These are phyloP conservation scores for Babylonia areolata DNA, from an alignment of 1,140 invertebrate species.

Conservation along the genomic window DNA sequence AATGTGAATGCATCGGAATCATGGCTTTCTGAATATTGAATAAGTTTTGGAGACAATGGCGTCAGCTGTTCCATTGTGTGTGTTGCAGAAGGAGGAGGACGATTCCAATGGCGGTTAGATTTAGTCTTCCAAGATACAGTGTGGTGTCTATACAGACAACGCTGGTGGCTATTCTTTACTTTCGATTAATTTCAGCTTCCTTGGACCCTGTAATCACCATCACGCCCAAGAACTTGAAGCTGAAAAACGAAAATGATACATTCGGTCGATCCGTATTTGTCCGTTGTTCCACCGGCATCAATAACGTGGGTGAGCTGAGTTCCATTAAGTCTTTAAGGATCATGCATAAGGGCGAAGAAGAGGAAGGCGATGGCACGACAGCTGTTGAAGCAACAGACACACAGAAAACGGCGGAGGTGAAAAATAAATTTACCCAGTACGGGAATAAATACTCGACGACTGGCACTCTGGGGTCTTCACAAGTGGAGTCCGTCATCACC, in stretches of 20 bases:
- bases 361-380: background rate
- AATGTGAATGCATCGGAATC: too few relatives aligned
- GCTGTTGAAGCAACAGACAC: background rate
- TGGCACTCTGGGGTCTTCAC: background rate
- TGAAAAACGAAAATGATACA: background rate
- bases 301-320: background rate
- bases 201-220: background rate
- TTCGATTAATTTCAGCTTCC: background rate
- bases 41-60: too few relatives aligned
- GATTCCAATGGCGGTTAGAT: background rate
- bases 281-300: background rate
- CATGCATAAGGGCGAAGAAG: background rate
- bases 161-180: background rate
- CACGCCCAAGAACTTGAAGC: background rate
- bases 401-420: background rate
- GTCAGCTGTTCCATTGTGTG: too few relatives aligned
- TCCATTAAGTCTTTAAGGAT: background rate
- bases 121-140: background rate
- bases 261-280: too few relatives aligned
- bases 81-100: too few relatives aligned
- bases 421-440: background rate
- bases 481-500: background rate
- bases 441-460: background rate
- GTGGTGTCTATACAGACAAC: background rate
- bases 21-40: too few relatives aligned